A percentile compares a stretch with the other conserved stretches of the same genome.
phyloP scores from a whole-genome alignment of 2,888 invertebrate genomes.

The Petrolisthes manimaculis region DNA sequence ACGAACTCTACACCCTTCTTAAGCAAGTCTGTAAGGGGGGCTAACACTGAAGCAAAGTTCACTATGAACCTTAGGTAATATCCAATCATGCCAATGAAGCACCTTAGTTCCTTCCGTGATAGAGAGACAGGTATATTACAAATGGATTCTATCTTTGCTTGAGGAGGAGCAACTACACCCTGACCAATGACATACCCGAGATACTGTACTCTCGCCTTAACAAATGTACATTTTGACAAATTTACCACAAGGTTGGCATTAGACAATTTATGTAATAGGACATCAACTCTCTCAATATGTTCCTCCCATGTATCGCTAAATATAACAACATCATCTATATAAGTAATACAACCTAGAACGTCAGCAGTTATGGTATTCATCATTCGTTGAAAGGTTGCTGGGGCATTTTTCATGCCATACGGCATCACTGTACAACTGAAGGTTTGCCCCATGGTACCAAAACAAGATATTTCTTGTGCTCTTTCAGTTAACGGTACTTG shows the following conservation, averaged over 20 bases:
- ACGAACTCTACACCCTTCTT: not conserved
- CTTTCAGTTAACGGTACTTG: too few relatives aligned
- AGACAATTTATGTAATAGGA: not conserved
- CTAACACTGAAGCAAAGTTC: not conserved
- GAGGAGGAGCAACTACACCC: too few relatives aligned
- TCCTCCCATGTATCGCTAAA: not conserved
- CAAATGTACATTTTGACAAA: too few relatives aligned
- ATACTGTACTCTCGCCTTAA: too few relatives aligned
- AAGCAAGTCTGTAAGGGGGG: not conserved
- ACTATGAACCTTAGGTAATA: not conserved
- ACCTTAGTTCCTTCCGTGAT: not conserved
- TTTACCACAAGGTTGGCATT: too few relatives aligned
- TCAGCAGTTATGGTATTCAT: not conserved
- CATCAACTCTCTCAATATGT: not conserved
- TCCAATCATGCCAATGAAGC: conserved; percentile 3
- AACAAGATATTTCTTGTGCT: too few relatives aligned
- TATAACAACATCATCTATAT: conserved; percentile 4
- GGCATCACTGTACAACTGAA: too few relatives aligned
- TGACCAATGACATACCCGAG: too few relatives aligned
- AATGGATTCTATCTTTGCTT: too few relatives aligned
- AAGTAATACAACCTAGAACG: not conserved
- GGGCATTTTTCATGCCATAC: not conserved
- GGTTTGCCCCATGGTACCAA: too few relatives aligned
- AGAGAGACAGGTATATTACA: not conserved
- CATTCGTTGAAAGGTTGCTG: not conserved